phyloP scores from a whole-genome alignment of 2,888 invertebrate genomes.

The Cryptophagus acutangulus region DNA sequence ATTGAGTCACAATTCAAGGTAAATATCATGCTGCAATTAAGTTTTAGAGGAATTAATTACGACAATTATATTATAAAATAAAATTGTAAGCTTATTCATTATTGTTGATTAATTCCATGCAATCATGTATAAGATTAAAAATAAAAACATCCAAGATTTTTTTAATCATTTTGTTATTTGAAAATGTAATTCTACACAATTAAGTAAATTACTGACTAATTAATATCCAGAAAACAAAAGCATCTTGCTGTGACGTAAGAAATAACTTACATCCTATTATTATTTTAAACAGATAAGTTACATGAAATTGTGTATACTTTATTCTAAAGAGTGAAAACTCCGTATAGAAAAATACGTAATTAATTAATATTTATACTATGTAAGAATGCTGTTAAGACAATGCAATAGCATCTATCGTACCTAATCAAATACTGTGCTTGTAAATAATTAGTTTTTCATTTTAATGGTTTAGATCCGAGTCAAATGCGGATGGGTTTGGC shows the following conservation, averaged over 20 bases:
- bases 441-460: neutral
- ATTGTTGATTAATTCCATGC: neutral
- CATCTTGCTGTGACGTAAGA: neutral
- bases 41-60: no score
- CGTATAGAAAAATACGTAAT: neutral
- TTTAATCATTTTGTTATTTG: constrained; percentile 5
- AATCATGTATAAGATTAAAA: neutral
- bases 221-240: constrained; percentile 6
- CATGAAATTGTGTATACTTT: neutral
- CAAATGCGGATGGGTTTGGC: constrained; percentile 29
- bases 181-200: neutral
- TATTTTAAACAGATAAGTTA: neutral
- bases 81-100: no score
- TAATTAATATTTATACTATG: constrained; percentile 5
- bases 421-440: neutral
- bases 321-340: neutral
- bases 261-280: constrained; percentile 7
- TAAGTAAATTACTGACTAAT: constrained; percentile 3
- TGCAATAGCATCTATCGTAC: no score
- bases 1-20: no score
- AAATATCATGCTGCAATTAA: no score
- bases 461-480: constrained; percentile 25
- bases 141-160: no score
- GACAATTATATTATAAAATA: no score
- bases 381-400: no score